Percentiles rank a stretch among this genome's conserved stretches.
These are phyloP conservation scores for Ormyrus pomaceus DNA, from an alignment of 2,888 invertebrate species.

Conservation along the genomic window DNA sequence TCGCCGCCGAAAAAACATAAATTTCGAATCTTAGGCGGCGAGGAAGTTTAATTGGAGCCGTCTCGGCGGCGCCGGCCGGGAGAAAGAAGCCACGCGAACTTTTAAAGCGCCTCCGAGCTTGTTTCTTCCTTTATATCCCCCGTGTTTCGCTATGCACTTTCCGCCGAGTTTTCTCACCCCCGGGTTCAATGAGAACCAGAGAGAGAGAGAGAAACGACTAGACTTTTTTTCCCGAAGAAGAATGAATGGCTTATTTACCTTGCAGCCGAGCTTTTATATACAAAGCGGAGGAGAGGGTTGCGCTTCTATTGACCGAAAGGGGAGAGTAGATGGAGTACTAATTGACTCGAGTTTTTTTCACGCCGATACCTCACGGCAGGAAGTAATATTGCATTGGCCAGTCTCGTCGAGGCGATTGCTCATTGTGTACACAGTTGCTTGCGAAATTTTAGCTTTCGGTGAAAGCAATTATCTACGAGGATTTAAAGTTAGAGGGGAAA, in stretches of 20 bases:
- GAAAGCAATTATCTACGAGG: too few species aligned
- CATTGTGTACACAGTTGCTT: not conserved
- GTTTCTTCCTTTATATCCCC: conserved; percentile 11
- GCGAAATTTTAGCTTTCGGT: too few species aligned
- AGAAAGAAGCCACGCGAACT: conserved; percentile 56
- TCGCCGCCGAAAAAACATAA: conserved; percentile 58
- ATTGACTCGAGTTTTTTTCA: conserved; percentile 23
- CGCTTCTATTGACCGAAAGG: conserved; percentile 24
- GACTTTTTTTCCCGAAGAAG: not conserved
- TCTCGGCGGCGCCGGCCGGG: conserved; percentile 47
- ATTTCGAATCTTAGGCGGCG: conserved; percentile 63
- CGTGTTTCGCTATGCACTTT: conserved; percentile 4
- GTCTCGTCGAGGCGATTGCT: not conserved
- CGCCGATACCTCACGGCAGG: not conserved
- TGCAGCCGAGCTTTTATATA: conserved; percentile 27
- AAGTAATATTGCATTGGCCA: not conserved
- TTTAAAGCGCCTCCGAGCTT: conserved; percentile 63
- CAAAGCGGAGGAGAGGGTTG: conserved; percentile 6
- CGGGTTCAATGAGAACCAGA: not conserved
- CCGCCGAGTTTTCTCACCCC: not conserved
- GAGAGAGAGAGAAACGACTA: not conserved
- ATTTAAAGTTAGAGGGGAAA: too few species aligned
- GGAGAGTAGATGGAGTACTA: conserved; percentile 18
- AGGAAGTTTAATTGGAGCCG: conserved; percentile 67
- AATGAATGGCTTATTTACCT: conserved; percentile 38